Base-by-base conservation (phyloP, 2,113 vertebrate species). In the Casuarius casuarius region DNA sequence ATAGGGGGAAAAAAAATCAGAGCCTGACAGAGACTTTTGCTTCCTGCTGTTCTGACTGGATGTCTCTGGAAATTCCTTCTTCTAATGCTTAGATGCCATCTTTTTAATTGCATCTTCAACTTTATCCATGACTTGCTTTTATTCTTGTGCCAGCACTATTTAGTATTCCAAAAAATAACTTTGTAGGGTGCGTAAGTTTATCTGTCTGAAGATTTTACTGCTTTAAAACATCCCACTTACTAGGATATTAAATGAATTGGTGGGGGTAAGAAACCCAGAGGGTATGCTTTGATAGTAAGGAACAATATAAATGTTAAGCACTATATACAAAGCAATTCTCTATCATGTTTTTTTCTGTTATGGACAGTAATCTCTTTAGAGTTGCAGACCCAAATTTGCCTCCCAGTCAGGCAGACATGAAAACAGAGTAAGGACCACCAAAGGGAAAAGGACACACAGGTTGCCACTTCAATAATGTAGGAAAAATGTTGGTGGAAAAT, bases 71-170 rank as follows among this genome's bases (percentile, higher is more conserved):
- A 84, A 63, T 40, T 18, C 28, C 31, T 86, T 38, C 35, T 44
- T 62, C 38, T 23, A 46, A 25, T 29, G 7, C 2, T 1, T 59
- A 13, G 16, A 18, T 51, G 12, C 15, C 38, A 46, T 42, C 0
- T n/a, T 83, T 90, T 88, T 79, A 5, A 6, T 54, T 89, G 46
- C 2, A 48, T 54, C 12, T 78, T 67, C 20, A 19, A 22, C 1
- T 0, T 80, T 46, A 74, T 49, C 6, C 35, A 33, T 58, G 12
- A 56, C 25, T 20, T 58, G 33, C 4, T 74, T 25, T 71, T 44
- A 8, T 56, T 40, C 8, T 7, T 67, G 74, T 62, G 23, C 59
- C 5, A 3, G 5, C 11, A 52, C 19, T 66, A 8, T 31, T 79
- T 75, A 2, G 1, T 84, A 35, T 44, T 89, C 29, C 20, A 74